Evolutionary conservation across 1,140 invertebrate species (phyloP).

Genomic region (Trialeurodes vaporariorum): DNA sequence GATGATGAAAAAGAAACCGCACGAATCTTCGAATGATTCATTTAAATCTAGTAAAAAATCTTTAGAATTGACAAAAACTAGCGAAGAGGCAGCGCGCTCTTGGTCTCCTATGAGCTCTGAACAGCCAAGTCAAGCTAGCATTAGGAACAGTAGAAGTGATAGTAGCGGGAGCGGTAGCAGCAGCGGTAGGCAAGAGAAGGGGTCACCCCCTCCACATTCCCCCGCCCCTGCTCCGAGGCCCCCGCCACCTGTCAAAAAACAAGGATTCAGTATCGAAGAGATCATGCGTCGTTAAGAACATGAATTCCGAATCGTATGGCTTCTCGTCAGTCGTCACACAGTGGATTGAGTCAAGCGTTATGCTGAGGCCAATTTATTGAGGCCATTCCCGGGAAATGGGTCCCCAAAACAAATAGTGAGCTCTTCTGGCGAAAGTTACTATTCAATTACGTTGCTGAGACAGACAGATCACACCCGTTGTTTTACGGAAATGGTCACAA

Average conservation of each 20-base stretch:
- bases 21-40: conserved; percentile 6
- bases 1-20: conserved; percentile 11
- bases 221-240: conserved; percentile 23
- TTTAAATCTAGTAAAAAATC: neutral
- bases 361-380: too few species aligned
- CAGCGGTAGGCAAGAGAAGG: conserved; percentile 3
- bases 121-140: neutral
- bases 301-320: too few species aligned
- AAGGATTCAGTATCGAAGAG: conserved; percentile 69
- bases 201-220: conserved; percentile 9
- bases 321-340: too few species aligned
- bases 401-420: too few species aligned
- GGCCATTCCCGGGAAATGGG: too few species aligned
- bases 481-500: too few species aligned
- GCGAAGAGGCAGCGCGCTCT: neutral
- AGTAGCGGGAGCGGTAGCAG: neutral
- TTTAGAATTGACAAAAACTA: neutral
- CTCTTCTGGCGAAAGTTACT: too few species aligned
- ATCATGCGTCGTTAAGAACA: conserved; percentile 47
- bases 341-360: too few species aligned
- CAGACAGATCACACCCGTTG: too few species aligned
- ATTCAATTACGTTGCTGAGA: too few species aligned
- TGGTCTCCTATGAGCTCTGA: neutral
- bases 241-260: conserved; percentile 31
- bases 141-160: neutral